Percentiles rank a stretch among this genome's conserved stretches.
Conservation (phyloP, 2,797 vertebrate genomes). For the Rhadinocentrus ornatus region DNA sequence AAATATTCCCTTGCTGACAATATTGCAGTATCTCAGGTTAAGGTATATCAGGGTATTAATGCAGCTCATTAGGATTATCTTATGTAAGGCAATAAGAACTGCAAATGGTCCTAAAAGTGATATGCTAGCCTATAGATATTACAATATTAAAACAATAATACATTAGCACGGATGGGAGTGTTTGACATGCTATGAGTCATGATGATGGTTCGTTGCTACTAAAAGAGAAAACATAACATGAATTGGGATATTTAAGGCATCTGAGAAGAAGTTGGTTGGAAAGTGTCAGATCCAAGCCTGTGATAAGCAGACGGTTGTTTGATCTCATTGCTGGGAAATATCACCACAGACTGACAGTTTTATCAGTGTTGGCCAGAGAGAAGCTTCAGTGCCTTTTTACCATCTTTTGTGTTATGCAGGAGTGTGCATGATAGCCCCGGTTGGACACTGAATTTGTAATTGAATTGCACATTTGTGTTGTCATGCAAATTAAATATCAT, state of each 20-base stretch:
- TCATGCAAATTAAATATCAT: constrained; percentile 39
- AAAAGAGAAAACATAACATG: constrained; percentile 2
- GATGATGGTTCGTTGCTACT: constrained; percentile 15
- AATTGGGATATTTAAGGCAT: constrained; percentile 22
- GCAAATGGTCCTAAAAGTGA: background rate
- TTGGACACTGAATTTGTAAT: constrained; percentile 29
- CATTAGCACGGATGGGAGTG: background rate
- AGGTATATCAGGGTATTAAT: background rate
- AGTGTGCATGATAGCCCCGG: constrained; percentile 6
- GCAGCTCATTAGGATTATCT: background rate
- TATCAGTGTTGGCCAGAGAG: constrained; percentile 54
- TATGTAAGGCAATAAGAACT: background rate
- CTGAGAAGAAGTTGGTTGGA: constrained; percentile 46
- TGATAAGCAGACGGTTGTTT: constrained; percentile 53
- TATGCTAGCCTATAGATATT: background rate
- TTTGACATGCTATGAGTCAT: background rate
- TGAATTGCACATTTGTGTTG: constrained; percentile 44
- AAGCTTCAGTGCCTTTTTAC: constrained; percentile 21
- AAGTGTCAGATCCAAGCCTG: constrained; percentile 50
- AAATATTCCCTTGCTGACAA: background rate
- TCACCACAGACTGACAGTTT: constrained; percentile 47
- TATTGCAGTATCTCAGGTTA: background rate
- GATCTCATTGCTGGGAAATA: constrained; percentile 57
- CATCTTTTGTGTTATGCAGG: constrained; percentile 18
- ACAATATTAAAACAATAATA: constrained; percentile 4